Percentiles rank a stretch among this genome's conserved stretches.
Conservation (phyloP, 2,888 invertebrate species). For the Andrena flavipes region DNA sequence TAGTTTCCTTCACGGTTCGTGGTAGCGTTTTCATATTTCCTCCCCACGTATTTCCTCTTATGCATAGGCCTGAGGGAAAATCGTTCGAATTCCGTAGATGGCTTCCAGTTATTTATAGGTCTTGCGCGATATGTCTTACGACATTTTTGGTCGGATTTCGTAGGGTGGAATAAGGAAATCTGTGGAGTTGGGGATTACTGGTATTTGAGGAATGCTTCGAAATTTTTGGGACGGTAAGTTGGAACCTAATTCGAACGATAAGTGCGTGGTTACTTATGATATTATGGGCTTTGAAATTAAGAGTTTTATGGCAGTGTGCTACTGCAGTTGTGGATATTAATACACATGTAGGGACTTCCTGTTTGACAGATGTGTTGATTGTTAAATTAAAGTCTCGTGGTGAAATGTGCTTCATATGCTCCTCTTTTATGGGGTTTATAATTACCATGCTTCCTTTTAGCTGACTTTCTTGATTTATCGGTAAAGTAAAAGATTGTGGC, state of each 20-base stretch:
- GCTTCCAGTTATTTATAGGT: slow-evolving; percentile 59
- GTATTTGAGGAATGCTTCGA: background rate
- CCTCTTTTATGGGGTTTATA: no score
- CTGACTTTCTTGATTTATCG: no score
- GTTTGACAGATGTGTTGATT: no score
- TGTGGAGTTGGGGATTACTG: slow-evolving; percentile 5
- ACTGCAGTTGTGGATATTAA: no score
- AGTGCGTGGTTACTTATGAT: background rate
- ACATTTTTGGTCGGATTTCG: slow-evolving; percentile 21
- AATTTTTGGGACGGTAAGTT: background rate
- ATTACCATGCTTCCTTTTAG: no score
- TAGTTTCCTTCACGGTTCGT: background rate
- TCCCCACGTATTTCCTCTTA: background rate
- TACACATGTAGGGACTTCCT: no score
- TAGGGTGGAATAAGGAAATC: background rate
- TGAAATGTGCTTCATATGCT: no score
- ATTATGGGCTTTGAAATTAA: no score
- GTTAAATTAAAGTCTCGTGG: no score
- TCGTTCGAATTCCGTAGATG: slow-evolving; percentile 54
- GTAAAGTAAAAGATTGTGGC: no score
- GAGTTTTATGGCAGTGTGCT: no score
- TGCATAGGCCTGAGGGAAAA: slow-evolving; percentile 23
- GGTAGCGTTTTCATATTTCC: slow-evolving; percentile 44
- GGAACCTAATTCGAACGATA: background rate
- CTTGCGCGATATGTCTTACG: slow-evolving; percentile 23